These are phyloP conservation scores for Nasonia oneida DNA, from an alignment of 2,888 invertebrate species.

Conservation along the genomic window DNA sequence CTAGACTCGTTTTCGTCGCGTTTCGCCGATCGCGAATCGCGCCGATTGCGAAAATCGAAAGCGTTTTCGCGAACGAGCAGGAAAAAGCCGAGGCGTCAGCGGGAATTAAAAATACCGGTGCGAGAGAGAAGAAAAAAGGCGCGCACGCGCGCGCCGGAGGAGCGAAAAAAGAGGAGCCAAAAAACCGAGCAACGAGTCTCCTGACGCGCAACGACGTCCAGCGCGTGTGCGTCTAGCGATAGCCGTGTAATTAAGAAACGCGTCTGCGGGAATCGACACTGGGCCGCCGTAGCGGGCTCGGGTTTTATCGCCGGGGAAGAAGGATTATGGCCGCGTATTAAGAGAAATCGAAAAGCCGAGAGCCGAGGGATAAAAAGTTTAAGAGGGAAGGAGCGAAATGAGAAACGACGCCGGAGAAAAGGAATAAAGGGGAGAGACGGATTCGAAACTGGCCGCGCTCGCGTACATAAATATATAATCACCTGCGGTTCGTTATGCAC, in stretches of 20 bases:
- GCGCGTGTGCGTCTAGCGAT: constrained; percentile 26
- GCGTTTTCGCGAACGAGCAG: background rate
- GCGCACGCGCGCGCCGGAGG: constrained; percentile 31
- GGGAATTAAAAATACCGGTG: background rate
- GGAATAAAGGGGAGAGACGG: constrained; percentile 50
- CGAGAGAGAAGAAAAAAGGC: constrained; percentile 50
- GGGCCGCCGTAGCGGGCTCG: background rate
- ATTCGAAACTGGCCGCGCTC: constrained; percentile 42
- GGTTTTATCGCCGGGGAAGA: constrained; percentile 58
- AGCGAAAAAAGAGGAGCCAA: constrained; percentile 56
- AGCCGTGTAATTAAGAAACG: constrained; percentile 59
- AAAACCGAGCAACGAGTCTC: constrained; percentile 62
- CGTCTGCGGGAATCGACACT: constrained; percentile 53
- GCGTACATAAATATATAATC: constrained; percentile 70
- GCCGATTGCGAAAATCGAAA: background rate
- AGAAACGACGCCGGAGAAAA: constrained; percentile 57
- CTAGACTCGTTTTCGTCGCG: too few relatives aligned
- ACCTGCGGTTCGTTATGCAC: constrained; percentile 75
- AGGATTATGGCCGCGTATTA: constrained; percentile 59
- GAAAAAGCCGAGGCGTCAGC: constrained; percentile 7
- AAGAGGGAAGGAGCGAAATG: constrained; percentile 56
- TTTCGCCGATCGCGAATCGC: background rate
- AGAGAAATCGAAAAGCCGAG: constrained; percentile 60
- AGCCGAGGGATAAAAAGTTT: constrained; percentile 55
- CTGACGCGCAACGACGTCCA: constrained; percentile 42